Percentiles rank a stretch among this genome's conserved stretches.
phyloP scores from a whole-genome alignment of 2,888 invertebrate species.

The Fissipunctia ypsillon region DNA sequence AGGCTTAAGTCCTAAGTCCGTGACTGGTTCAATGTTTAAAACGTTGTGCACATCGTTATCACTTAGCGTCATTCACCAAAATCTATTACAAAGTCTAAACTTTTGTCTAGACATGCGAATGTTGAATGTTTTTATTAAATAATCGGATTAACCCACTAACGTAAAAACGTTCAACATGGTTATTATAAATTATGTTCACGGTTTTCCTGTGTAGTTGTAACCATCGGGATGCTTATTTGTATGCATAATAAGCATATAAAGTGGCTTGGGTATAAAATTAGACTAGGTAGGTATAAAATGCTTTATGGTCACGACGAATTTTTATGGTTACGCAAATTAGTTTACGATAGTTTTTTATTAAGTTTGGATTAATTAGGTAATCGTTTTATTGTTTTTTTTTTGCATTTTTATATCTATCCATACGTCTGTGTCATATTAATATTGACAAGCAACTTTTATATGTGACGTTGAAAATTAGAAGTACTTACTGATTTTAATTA shows the following conservation, averaged over 20 bases:
- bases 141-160: conserved; percentile 23
- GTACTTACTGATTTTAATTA: neutral
- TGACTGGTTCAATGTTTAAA: neutral
- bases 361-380: conserved; percentile 1
- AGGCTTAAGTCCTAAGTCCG: neutral
- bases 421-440: neutral
- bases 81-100: neutral
- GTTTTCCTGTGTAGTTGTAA: conserved; percentile 32
- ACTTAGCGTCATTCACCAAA: neutral
- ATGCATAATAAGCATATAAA: conserved; percentile 24
- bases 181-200: conserved; percentile 35
- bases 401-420: neutral
- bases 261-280: conserved; percentile 7
- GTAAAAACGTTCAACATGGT: no score
- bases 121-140: neutral
- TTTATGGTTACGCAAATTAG: conserved; percentile 18
- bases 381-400: conserved; percentile 10
- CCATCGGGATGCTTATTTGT: neutral
- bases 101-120: conserved; percentile 3
- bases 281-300: neutral
- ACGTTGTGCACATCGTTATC: neutral
- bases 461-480: no score
- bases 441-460: neutral
- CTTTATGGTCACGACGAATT: neutral
- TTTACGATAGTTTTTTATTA: conserved; percentile 5